Base-by-base conservation (phyloP, 2,888 invertebrate species). In the Camponotus fellah region DNA sequence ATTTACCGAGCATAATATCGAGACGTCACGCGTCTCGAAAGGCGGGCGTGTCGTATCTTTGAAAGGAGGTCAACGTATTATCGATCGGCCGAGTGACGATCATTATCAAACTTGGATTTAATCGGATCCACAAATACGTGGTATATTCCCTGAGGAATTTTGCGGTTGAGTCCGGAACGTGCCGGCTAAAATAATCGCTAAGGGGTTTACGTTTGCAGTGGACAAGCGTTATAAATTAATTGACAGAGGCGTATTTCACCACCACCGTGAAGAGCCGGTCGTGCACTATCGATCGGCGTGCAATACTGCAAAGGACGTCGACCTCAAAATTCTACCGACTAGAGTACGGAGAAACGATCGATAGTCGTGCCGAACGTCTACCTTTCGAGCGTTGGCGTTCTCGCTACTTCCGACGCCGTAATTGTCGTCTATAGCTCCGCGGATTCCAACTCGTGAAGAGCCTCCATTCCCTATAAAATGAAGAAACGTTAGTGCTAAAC, bases 291-390 rank as follows among this genome's bases (percentile, higher is more conserved):
- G 87, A 86, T 86, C 85, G 58, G 82, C 72, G 88, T 84, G 85
- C 77, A 90, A 86, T n/a, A 53, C 85, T 87, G 83, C 85, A 86
- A 90, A 87, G 90, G 87, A 88, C 90, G 90, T 89, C 87, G 90
- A 90, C 90, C 90, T 90, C 90, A 46, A 90, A 90, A 90, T 84
- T 86, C 71, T 62, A 85, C 74, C 83, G 79, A 75, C 69, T 56
- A 82, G 77, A 85, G 89, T 86, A 86, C 85, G 43, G 53, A 68
- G 82, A 82, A 87, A 88, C 90, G 90, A 90, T 90, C 90, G 89
- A 90, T 90, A 90, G 85, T 81, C 72, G 81, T 84, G 37, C 81
- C 69, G 72, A 79, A 34, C 80, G 77, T 86, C 84, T 84, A 82
- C 83, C 83, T 86, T 80, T 80, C 80, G 40, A 83, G 75, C 85